These are phyloP conservation scores for Leucopternis melanops DNA, from an alignment of 2,113 vertebrate genomes.

Conservation along the genomic window DNA sequence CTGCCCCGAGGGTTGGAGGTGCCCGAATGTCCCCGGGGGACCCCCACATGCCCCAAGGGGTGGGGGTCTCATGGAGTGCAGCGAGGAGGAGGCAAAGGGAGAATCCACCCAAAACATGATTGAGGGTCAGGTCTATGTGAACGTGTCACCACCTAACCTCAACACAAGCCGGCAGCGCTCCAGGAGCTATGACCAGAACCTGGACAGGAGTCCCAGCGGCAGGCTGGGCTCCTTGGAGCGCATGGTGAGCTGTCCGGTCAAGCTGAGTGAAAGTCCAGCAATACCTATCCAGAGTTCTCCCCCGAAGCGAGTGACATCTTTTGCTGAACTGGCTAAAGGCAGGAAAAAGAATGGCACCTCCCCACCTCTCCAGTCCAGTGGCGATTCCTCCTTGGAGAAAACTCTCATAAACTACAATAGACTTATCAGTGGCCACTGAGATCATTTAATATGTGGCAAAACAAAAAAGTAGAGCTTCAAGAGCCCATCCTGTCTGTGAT, in stretches of 20 bases:
- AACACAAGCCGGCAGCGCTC: constrained; percentile 78
- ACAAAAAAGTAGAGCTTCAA: constrained; percentile 2
- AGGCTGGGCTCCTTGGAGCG: constrained; percentile 87
- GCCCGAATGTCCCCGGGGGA: no score
- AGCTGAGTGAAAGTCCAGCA: constrained; percentile 81
- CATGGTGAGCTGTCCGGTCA: constrained; percentile 93
- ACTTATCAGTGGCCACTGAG: not conserved
- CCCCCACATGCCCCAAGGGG: no score
- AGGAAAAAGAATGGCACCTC: no score
- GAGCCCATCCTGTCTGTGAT: not conserved
- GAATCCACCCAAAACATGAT: no score
- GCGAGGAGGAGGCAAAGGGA: no score
- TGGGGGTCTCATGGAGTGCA: no score
- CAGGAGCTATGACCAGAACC: constrained; percentile 92
- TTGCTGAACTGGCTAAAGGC: constrained; percentile 90
- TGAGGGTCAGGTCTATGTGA: constrained; percentile 91
- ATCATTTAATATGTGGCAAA: not conserved
- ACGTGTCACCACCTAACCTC: constrained; percentile 81
- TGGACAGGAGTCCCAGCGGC: constrained; percentile 79
- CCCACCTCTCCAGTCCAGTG: no score
- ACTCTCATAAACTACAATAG: not conserved
- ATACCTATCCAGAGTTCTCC: constrained; percentile 68
- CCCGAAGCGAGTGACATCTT: constrained; percentile 87
- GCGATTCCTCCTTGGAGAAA: no score
- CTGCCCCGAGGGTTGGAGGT: no score